Evolutionary conservation across 2,797 vertebrate species (phyloP), one percentile per base, ranked within the genome.

Genomic region (Sebastiscus tertius): DNA sequence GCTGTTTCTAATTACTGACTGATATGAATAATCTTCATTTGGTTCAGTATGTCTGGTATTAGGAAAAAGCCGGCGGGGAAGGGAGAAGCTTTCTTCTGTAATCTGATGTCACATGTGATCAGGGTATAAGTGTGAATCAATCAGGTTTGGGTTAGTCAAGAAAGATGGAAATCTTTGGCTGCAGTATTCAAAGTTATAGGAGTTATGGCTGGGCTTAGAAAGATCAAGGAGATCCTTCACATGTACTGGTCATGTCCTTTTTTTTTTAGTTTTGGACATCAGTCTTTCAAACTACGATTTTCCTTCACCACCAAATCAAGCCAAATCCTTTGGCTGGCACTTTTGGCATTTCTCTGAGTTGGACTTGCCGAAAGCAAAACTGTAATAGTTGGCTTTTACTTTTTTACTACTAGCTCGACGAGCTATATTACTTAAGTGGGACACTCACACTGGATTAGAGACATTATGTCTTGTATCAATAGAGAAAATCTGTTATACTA

Each of bases 1-100:
- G 24, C 26, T 58, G 67, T 78, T 78, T 83, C 65, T 68, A 84
- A 86, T 88, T 75, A 80, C 27, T 55, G 67, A 70, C 76, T 59
- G 10, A 72, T 73, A 54, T 71, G 18, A 84, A 85, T 65, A 75
- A 71, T 80, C 60, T 58, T 59, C 49, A 72, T 82, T 81, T 18
- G 61, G 26, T 59, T 26, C 27, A 34, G 14, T 33, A 8, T 62
- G 58, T 77, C 24, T 59, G 11, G 69, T 77, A 49, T 75, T 36
- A 20, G n/a, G n/a, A 36, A 20, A 8, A 59, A 36, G 20, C 20
- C 31, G 12, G n/a, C 3, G 18, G 71, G 42, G n/a, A 26, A 76
- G 54, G 22, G 39, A 39, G 1, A 33, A 5, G 20, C 8, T 63
- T 39, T 55, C 12, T 18, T 56, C 20, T 60, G n/a, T 11, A 16